Evolutionary conservation across 1,140 invertebrate genomes (phyloP).

Genomic region (Pissodes strobi): DNA sequence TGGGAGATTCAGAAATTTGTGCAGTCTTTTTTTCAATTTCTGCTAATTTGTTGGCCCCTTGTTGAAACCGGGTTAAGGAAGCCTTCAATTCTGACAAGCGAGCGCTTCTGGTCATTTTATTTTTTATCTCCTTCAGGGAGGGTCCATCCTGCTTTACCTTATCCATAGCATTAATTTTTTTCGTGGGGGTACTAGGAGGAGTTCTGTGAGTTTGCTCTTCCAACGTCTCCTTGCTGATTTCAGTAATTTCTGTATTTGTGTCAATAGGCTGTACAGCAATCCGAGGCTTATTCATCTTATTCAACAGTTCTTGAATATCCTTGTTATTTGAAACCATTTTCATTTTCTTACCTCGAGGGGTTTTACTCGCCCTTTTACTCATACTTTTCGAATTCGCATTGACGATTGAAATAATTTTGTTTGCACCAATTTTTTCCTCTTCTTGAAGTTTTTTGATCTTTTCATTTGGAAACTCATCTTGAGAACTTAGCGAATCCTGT

Average conservation of each 20-base stretch:
- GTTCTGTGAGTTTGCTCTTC: slow-evolving; percentile 34
- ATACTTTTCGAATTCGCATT: background rate
- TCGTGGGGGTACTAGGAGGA: slow-evolving; percentile 48
- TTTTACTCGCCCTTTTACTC: slow-evolving; percentile 13
- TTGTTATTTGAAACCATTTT: slow-evolving; percentile 22
- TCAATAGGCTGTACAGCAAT: too few relatives aligned
- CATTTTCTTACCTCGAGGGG: slow-evolving; percentile 24
- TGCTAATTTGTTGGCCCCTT: slow-evolving; percentile 60
- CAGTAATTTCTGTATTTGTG: slow-evolving; percentile 9
- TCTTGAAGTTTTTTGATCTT: slow-evolving; percentile 30
- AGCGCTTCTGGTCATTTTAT: slow-evolving; percentile 65
- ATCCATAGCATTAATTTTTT: slow-evolving; percentile 56
- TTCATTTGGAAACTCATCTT: slow-evolving; percentile 26
- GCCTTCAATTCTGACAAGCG: slow-evolving; percentile 69
- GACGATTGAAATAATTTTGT: slow-evolving; percentile 17
- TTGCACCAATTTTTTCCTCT: slow-evolving; percentile 24
- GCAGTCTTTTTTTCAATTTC: slow-evolving; percentile 54
- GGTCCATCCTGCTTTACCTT: slow-evolving; percentile 60
- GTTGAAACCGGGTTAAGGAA: slow-evolving; percentile 63
- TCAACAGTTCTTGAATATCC: slow-evolving; percentile 37
- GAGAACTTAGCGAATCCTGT: background rate
- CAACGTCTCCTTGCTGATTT: slow-evolving; percentile 1
- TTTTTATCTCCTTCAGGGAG: slow-evolving; percentile 68
- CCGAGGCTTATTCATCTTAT: slow-evolving; percentile 39
- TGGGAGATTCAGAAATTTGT: slow-evolving; percentile 52